phyloP scores from a whole-genome alignment of 2,113 vertebrate species.

The Protobothrops flavoviridis region DNA sequence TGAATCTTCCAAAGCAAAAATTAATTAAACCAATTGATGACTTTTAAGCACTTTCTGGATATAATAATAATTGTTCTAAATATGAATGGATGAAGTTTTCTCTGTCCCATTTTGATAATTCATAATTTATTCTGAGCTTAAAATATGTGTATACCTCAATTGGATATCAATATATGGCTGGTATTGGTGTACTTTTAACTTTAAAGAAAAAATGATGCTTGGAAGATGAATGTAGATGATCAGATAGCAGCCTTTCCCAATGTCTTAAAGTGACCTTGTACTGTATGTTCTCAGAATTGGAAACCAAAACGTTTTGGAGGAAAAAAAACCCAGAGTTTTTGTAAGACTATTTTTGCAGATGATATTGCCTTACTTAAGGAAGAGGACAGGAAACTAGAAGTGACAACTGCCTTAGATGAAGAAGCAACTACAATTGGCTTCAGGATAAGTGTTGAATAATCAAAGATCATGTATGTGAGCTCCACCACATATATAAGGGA shows the following conservation, averaged over 20 bases:
- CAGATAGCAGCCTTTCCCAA: background rate
- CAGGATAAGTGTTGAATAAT: background rate
- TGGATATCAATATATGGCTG: background rate
- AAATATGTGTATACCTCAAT: background rate
- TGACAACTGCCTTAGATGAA: background rate
- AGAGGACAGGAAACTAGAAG: background rate
- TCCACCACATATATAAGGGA: background rate
- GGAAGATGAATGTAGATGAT: background rate
- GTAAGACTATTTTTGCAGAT: background rate
- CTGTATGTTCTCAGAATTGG: background rate
- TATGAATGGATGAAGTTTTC: background rate
- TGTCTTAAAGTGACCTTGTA: background rate
- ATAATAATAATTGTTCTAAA: background rate
- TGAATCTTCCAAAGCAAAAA: background rate
- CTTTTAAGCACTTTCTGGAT: background rate
- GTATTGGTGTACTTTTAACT: background rate
- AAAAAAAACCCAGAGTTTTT: background rate
- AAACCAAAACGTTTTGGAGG: background rate
- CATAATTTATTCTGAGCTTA: background rate
- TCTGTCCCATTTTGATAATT: background rate
- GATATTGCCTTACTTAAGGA: background rate
- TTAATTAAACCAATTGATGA: background rate
- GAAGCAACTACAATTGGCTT: background rate
- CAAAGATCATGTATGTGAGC: background rate
- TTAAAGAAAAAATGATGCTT: background rate